Base-by-base conservation (phyloP, 1,140 invertebrate species). In the Pseudomyrmex cubaensis region DNA sequence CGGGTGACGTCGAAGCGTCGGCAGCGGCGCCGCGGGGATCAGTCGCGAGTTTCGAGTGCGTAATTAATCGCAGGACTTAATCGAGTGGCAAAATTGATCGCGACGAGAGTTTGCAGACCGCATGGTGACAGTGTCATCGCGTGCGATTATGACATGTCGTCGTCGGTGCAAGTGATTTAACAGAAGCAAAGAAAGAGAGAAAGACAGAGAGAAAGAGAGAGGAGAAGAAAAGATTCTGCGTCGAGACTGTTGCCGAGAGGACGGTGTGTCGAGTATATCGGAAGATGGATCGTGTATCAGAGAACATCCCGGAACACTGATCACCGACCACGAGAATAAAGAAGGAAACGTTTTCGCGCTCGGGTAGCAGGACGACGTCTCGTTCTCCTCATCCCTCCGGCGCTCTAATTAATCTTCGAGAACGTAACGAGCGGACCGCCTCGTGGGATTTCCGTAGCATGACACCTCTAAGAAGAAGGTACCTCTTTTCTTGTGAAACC, bases 51-150 rank as follows among this genome's bases (percentile, higher is more conserved):
- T 50, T 48, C 62, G 69, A 50, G 57, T 61, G 75, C 78, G 86
- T 85, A 82, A 89, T 89, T 88, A 88, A 89, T 88, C 84, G 87
- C 54, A 69, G 17, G 57, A 86, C 86, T 86, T 84, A 86, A 84
- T 84, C 76, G 76, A 84, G 75, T 88, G 75, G 13, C 82, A 76
- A 88, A 35, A 86, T 84, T 78, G 70, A 89, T 89, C 72, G 61
- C 56, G 76, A 86, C 88, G 77, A 78, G 77, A 78, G 3, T 78
- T 86, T 86, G 82, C 80, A 61, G 46, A 13, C 62, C n/a, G 48
- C 48, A 50, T 54, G 70, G 57, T 62, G 78, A 72, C 78, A 70
- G 84, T 83, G 72, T 56, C 20, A 62, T 15, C 46, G 75, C 44
- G 10, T 63, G 57, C 69, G 74, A 87, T 70, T 86, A 87, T 84